Evolutionary conservation across 2,797 vertebrate genomes (phyloP), one percentile per base, ranked within the genome.

Genomic region (Hippoglossus hippoglossus): DNA sequence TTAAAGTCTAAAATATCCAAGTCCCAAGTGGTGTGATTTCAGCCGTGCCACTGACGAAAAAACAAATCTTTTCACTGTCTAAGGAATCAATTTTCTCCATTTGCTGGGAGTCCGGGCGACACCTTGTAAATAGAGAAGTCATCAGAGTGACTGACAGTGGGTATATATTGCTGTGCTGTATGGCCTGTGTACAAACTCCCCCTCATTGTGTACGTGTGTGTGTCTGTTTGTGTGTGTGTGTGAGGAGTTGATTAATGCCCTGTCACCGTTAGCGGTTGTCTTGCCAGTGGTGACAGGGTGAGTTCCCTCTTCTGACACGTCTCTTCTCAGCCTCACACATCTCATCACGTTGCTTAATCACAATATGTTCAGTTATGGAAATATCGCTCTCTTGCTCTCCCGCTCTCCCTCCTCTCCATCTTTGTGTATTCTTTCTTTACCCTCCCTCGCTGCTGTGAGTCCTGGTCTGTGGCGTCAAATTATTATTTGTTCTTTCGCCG

Each of bases 401-500:
- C 19, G 26, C 24, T 22, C 44, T 18, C 21, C 4, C 4, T 5
- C 7, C 9, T 50, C 24, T 34, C 34, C 80, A 64, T 73, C 54
- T 63, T 22, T 25, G 67, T 77, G 71, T 70, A 57, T 88, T 87
- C 75, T 73, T 67, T 63, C 63, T 50, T 44, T 50, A 16, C 5
- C 19, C 19, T 39, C 44, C 41, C 34, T 84, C 31, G 2, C 82
- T 67, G 56, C 76, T 77, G 51, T 63, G 76, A 82, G 76, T 85
- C 59, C 75, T 60, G 61, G 70, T 88, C 83, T 64, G 82, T 82
- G 69, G 77, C 77, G 77, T 90, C 87, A 84, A 89, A 89, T 89
- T 89, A 83, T 88, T 90, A 87, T 92, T 92, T 89, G 81, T 91
- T 89, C 80, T 85, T 82, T 75, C 76, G 82, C 82, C 91, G 88